Conservation (phyloP, 2,113 vertebrate genomes). For the Cranoglanis bouderius region DNA sequence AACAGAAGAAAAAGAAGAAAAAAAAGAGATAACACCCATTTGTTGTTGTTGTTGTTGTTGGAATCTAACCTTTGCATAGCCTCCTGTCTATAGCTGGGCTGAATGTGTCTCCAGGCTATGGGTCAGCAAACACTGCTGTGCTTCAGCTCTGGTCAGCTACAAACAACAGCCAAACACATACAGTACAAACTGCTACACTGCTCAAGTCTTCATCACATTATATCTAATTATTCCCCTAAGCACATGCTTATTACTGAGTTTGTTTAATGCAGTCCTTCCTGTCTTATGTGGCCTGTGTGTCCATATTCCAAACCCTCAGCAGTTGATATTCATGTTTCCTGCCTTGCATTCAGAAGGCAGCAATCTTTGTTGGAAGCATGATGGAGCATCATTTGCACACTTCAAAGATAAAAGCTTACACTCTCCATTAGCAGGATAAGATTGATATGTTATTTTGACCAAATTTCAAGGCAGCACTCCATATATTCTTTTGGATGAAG, state of each 20-base stretch:
- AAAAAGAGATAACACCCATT: not conserved
- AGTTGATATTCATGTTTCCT: not conserved
- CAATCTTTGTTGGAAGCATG: not conserved
- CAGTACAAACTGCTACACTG: not conserved
- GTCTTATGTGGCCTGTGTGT: not conserved
- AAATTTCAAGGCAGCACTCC: not conserved
- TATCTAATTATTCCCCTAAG: not conserved
- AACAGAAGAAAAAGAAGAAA: not conserved
- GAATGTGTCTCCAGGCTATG: conserved; percentile 18
- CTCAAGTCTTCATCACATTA: not conserved
- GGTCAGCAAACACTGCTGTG: conserved; percentile 32
- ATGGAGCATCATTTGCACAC: conserved; percentile 9
- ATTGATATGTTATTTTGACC: not conserved
- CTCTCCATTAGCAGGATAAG: not conserved
- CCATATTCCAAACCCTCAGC: not conserved
- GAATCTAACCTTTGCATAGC: conserved; percentile 8
- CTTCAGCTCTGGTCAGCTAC: conserved; percentile 18
- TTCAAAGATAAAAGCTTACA: conserved; percentile 8
- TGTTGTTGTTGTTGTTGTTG: conserved; percentile 9
- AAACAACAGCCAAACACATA: not conserved
- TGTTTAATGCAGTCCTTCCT: not conserved
- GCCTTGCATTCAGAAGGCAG: not conserved
- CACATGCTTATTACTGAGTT: not conserved
- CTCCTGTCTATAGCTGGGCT: not conserved
- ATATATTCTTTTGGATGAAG: not conserved